Percentiles rank a stretch among this genome's conserved stretches.
Conservation (phyloP, 1,140 invertebrate genomes). For the Yoshiicerus persimilis region DNA sequence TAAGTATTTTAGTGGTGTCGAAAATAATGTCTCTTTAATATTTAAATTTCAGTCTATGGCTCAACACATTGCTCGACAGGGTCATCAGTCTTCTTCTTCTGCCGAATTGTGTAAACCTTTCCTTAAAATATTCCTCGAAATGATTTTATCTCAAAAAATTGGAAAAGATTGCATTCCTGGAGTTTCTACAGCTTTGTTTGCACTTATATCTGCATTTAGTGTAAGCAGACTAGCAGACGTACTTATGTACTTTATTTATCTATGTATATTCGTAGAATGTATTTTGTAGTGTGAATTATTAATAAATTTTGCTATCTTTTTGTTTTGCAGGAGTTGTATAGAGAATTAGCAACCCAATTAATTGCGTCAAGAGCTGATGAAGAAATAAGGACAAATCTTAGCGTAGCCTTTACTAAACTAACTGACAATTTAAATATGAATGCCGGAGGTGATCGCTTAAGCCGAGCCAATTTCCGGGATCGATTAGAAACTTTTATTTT, state of each 20-base stretch:
- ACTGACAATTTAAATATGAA: conserved; percentile 40
- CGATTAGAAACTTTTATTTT: conserved; percentile 46
- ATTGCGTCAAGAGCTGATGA: conserved; percentile 34
- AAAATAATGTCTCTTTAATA: conserved; percentile 46
- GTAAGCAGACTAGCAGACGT: too few relatives aligned
- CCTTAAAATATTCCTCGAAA: conserved; percentile 67
- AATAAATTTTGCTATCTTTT: not conserved
- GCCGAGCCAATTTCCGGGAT: conserved; percentile 43
- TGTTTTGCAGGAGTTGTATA: conserved; percentile 28
- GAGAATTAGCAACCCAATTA: conserved; percentile 42
- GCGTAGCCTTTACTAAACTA: conserved; percentile 38
- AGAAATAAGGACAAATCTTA: conserved; percentile 26
- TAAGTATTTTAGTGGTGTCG: too few relatives aligned
- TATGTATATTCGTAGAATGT: too few relatives aligned
- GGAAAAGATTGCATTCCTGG: conserved; percentile 65
- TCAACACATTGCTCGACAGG: conserved; percentile 30
- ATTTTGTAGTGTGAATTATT: not conserved
- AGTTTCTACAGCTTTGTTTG: conserved; percentile 66
- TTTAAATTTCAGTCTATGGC: conserved; percentile 32
- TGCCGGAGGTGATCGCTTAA: conserved; percentile 41
- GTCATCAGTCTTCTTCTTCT: conserved; percentile 54
- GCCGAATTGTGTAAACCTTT: conserved; percentile 65
- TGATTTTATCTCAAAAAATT: conserved; percentile 68
- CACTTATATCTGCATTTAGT: conserved; percentile 61
- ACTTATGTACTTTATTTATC: too few relatives aligned